Base-by-base conservation (phyloP, 1,140 invertebrate genomes). In the Cydia pomonella region DNA sequence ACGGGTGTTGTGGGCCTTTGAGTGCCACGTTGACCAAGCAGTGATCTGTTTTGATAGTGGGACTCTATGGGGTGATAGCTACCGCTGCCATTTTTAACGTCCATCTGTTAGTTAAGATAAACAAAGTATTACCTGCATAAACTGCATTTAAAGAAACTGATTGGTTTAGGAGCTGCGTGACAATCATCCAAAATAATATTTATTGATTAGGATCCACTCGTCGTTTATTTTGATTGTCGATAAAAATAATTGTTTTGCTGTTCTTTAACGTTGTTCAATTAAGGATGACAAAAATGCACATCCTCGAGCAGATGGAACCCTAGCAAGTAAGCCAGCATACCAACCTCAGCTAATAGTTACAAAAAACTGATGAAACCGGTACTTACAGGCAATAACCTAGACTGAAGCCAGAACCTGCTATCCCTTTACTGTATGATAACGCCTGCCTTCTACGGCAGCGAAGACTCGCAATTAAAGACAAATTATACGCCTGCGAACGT, bases 381-480 rank as follows among this genome's bases (percentile, higher is more conserved):
- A 69, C 21, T 69, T 69, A 69, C 29, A 69, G 64, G 27, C 64
- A 69, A 69, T 69, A 69, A 69, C 64, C 64, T 69, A 69, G 12
- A 38, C 29, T 38, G 53, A 38, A n/a, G 4, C 63, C 63, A 66
- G 63, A 66, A 33, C 27, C 27, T 29, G 27, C 27, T 69, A 66
- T 38, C n/a, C 64, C 63, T 66, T 69, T 21, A 41, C n/a, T 69
- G 21, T 69, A 69, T 69, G 64, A 69, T 69, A 69, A 69, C 64
- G 64, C n/a, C 7, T 10, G 10, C 64, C 29, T 2, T 38, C 13
- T 29, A 29, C 9, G 21, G 62, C 33, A 10, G 23, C 63, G 64
- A 69, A 33, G 64, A 69, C 64, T 69, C 21, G 64, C 64, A 69
- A 69, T 69, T 69, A 69, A 69, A 69, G n/a, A 69, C 64, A 33